phyloP scores from a whole-genome alignment of 2,113 vertebrate genomes.

The Oriolus oriolus region DNA sequence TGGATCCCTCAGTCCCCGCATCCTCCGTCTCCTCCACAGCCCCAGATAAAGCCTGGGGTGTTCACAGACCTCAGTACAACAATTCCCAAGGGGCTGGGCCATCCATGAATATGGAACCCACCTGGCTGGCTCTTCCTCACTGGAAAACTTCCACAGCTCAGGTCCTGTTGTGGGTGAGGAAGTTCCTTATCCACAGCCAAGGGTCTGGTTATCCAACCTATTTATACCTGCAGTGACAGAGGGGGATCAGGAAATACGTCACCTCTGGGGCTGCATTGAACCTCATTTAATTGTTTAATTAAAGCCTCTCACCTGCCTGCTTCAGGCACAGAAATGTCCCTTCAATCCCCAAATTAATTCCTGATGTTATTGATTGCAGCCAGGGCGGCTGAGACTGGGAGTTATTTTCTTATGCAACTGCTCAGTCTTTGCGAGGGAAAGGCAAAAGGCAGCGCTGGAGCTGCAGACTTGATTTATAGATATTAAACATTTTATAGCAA shows the following conservation, averaged over 20 bases:
- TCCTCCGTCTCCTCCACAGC: background rate
- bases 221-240: background rate
- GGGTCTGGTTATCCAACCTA: background rate
- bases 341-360: background rate
- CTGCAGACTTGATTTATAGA: slow-evolving; percentile 9
- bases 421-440: background rate
- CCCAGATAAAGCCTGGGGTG: background rate
- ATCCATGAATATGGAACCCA: background rate
- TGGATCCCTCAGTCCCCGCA: background rate
- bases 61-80: background rate
- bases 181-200: background rate
- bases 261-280: background rate
- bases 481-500: background rate
- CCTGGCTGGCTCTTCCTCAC: background rate
- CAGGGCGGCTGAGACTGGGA: background rate
- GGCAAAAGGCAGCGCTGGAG: background rate
- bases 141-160: background rate
- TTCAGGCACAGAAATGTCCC: background rate
- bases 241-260: background rate
- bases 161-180: background rate
- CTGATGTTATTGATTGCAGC: background rate
- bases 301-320: background rate
- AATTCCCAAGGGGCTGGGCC: background rate
- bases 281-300: background rate
- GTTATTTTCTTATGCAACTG: background rate